Conservation (phyloP, 2,113 vertebrate species). For the Nothocercus julius region DNA sequence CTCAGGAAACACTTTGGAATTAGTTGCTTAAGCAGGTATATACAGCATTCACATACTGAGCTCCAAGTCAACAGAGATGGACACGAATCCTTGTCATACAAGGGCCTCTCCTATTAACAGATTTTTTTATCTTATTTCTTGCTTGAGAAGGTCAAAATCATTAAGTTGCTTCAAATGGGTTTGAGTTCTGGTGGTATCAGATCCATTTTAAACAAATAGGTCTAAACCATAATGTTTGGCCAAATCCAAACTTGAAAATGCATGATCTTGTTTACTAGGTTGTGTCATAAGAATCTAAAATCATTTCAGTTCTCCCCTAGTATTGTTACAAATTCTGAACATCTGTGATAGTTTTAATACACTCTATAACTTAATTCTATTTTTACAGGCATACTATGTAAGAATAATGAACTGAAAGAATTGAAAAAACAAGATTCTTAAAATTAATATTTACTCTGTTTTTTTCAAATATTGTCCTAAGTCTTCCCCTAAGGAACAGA, state of each 20-base stretch:
- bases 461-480: conserved; percentile 52
- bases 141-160: not conserved
- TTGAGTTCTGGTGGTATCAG: not conserved
- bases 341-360: conserved; percentile 9
- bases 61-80: not conserved
- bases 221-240: not conserved
- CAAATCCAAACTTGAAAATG: not conserved
- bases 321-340: not conserved
- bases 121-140: not conserved
- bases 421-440: not conserved
- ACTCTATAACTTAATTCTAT: not conserved
- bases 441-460: conserved; percentile 28
- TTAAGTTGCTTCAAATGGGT: not conserved
- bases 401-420: conserved; percentile 38
- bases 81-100: not conserved
- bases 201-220: not conserved
- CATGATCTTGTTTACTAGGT: not conserved
- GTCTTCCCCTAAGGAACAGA: not conserved
- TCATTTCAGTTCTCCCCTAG: not conserved
- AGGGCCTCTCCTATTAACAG: not conserved
- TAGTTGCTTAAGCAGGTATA: not conserved
- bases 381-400: not conserved
- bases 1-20: conserved; percentile 3
- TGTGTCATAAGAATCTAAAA: not conserved
- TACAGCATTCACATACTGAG: not conserved